Base-by-base conservation (phyloP, 2,888 invertebrate genomes). In the Thera obeliscata region DNA sequence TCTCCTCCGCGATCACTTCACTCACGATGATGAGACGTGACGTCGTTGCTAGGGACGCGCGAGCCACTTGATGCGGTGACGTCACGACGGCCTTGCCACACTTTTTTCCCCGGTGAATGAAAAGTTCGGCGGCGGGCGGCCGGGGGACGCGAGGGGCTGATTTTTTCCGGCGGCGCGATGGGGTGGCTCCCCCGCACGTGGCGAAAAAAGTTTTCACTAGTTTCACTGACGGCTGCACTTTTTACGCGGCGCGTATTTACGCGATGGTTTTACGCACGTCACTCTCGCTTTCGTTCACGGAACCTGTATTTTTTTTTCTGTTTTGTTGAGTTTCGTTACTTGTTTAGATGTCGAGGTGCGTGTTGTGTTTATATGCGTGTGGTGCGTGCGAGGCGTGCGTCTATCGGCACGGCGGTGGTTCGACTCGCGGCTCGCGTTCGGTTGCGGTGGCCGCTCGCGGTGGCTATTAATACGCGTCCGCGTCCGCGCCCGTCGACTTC, bases 91-190 rank as follows among this genome's bases (percentile, higher is more conserved):
- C 94, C 94, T 94, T 94, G 94, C 94, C 94, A 94, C 94, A 93
- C 93, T 94, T 94, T 94, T 94, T 94, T 93, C 88, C 90, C 88
- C 89, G 83, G 91, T 94, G 95, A 95, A 95, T 95, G 95, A 94
- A 94, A 95, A 94, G 94, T 95, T 94, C 88, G 91, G 93, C 89
- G 91, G 89, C 92, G 91, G 91, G 88, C 84, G 91, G 87, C 87
- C 83, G 89, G 85, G 89, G 88, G 90, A 85, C 85, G 90, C 85
- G 90, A 88, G 91, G 91, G 89, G 85, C 85, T 77, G 89, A 89
- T 92, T 94, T 93, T 93, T 93, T 91, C 88, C 87, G 87, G 85
- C 87, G 85, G 84, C 84, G 85, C 79, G 77, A 84, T 88, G 91
- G 91, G 91, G 91, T 88, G 89, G 85, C 85, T 82, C 87, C 89